phyloP scores from a whole-genome alignment of 2,113 vertebrate genomes.

The Notarius quadriscutis region DNA sequence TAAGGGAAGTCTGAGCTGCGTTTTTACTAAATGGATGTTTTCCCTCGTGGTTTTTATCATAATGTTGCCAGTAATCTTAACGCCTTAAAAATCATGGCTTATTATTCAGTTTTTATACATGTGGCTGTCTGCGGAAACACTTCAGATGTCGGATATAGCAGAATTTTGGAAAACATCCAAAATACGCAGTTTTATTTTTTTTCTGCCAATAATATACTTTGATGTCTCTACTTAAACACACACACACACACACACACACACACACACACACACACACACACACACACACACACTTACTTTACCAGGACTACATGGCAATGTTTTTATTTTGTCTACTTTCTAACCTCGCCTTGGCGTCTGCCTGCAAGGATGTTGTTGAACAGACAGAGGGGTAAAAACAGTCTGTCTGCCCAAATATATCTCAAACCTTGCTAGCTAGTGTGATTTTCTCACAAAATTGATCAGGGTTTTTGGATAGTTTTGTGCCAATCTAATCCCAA shows the following conservation, averaged over 20 bases:
- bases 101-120: slow-evolving; percentile 11
- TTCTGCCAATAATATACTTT: background rate
- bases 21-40: slow-evolving; percentile 1
- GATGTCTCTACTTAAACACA: background rate
- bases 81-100: slow-evolving; percentile 22
- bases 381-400: background rate
- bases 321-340: slow-evolving; percentile 1
- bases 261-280: background rate
- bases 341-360: background rate
- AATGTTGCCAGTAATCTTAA: slow-evolving; percentile 75
- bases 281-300: background rate
- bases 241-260: background rate
- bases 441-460: background rate
- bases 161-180: slow-evolving; percentile 7
- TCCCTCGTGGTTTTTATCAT: slow-evolving; percentile 54
- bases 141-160: background rate
- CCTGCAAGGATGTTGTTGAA: background rate
- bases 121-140: background rate
- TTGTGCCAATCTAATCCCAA: background rate
- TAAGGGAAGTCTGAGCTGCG: slow-evolving; percentile 60
- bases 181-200: background rate
- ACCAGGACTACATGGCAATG: background rate
- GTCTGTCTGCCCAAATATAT: background rate
- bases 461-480: background rate
- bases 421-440: background rate